Conservation (phyloP, 92 coral and sea anemone species). For the Paragorgia papillata region DNA sequence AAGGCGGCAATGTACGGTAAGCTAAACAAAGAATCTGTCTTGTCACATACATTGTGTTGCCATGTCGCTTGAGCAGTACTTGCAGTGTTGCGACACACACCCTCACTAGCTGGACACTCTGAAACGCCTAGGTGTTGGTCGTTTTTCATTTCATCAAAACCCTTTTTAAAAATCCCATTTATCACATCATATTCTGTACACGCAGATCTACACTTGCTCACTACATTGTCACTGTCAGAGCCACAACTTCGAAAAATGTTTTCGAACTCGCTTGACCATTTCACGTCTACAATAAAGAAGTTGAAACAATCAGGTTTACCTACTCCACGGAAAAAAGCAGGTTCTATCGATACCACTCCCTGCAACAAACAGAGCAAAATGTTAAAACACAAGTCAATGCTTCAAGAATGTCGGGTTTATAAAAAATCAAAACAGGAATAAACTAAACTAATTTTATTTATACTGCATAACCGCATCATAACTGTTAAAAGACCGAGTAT, state of each 20-base stretch:
- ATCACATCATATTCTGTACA: too few relatives aligned
- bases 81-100: too few relatives aligned
- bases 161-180: background rate
- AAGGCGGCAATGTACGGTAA: background rate
- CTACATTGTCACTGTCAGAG: background rate
- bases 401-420: too few relatives aligned
- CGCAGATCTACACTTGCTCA: background rate
- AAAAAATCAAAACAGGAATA: too few relatives aligned
- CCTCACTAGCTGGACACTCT: background rate
- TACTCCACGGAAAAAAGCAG: too few relatives aligned
- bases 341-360: too few relatives aligned
- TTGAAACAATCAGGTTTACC: background rate
- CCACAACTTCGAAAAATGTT: conserved; percentile 12
- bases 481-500: too few relatives aligned
- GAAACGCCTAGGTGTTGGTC: background rate
- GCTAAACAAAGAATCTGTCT: background rate
- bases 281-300: background rate
- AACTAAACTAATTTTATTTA: too few relatives aligned
- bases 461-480: too few relatives aligned
- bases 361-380: too few relatives aligned
- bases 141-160: background rate
- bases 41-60: background rate
- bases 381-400: too few relatives aligned
- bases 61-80: background rate
- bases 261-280: background rate